These are phyloP conservation scores for Apostichopus leukothele DNA, from an alignment of 53 echinoderm and acorn worm genomes.

Conservation along the genomic window DNA sequence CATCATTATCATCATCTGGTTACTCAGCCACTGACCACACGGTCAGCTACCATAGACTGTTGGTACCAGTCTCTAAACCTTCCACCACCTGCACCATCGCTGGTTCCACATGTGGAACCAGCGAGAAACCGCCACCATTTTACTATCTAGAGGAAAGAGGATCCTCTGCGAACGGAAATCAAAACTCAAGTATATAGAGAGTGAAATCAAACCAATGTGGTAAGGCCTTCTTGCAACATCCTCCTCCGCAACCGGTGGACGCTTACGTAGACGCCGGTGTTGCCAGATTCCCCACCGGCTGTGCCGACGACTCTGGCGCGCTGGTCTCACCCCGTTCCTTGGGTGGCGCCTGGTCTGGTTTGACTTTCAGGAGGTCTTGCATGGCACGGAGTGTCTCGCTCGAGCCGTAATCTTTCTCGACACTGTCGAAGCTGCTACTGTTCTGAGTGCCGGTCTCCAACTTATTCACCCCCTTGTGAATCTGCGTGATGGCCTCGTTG, in stretches of 20 bases:
- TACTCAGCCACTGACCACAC: too few species aligned
- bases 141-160: background rate
- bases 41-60: too few species aligned
- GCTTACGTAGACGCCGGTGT: constrained; percentile 19
- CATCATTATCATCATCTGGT: too few species aligned
- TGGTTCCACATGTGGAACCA: too few species aligned
- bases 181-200: background rate
- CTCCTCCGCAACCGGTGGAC: background rate
- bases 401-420: constrained; percentile 66
- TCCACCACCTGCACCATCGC: too few species aligned
- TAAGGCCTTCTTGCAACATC: constrained; percentile 40
- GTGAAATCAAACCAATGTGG: constrained; percentile 28
- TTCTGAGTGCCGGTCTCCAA: constrained; percentile 39
- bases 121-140: too few species aligned
- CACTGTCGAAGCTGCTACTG: constrained; percentile 52
- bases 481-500: constrained; percentile 67
- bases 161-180: background rate
- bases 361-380: constrained; percentile 64
- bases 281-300: background rate
- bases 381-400: constrained; percentile 76
- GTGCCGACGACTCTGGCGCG: background rate
- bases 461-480: constrained; percentile 64
- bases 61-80: too few species aligned
- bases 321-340: background rate
- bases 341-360: constrained; percentile 14